These are phyloP conservation scores for Fratercula arctica DNA, from an alignment of 2,797 vertebrate genomes.

Conservation along the genomic window DNA sequence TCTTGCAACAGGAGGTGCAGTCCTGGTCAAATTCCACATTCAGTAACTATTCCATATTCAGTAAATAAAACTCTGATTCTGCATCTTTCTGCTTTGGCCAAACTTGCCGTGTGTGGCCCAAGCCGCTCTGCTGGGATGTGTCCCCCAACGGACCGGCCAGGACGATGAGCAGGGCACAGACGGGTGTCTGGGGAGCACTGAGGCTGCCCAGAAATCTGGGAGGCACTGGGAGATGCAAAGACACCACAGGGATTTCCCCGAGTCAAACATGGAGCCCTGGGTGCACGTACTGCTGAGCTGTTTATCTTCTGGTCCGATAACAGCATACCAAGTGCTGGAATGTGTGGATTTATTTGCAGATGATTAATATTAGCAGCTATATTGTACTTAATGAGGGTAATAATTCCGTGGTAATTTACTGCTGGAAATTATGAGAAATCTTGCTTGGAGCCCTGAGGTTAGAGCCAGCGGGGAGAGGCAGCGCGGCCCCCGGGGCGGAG, in stretches of 20 bases:
- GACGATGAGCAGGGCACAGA: rapidly evolving
- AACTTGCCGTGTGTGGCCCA: rapidly evolving
- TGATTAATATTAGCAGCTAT: conserved; percentile 25
- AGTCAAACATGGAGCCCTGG: background rate
- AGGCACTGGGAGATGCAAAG: background rate
- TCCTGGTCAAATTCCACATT: conserved; percentile 45
- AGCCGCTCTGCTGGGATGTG: background rate
- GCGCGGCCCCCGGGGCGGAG: rapidly evolving
- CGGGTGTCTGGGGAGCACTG: rapidly evolving
- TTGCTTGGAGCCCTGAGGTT: background rate
- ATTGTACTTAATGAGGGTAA: background rate
- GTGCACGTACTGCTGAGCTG: background rate
- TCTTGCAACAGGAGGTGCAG: background rate
- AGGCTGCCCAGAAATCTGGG: background rate
- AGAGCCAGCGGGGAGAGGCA: background rate
- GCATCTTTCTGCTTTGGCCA: background rate
- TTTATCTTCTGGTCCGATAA: background rate
- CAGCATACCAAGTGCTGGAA: background rate
- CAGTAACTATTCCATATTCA: too few relatives aligned
- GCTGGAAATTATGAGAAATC: background rate
- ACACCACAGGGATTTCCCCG: background rate
- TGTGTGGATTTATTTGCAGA: background rate
- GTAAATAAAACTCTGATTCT: background rate
- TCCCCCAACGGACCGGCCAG: rapidly evolving
- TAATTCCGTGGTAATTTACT: background rate